Evolutionary conservation across 2,797 vertebrate species (phyloP), one percentile per base, ranked within the genome.

Genomic region (Acridotheres tristis): DNA sequence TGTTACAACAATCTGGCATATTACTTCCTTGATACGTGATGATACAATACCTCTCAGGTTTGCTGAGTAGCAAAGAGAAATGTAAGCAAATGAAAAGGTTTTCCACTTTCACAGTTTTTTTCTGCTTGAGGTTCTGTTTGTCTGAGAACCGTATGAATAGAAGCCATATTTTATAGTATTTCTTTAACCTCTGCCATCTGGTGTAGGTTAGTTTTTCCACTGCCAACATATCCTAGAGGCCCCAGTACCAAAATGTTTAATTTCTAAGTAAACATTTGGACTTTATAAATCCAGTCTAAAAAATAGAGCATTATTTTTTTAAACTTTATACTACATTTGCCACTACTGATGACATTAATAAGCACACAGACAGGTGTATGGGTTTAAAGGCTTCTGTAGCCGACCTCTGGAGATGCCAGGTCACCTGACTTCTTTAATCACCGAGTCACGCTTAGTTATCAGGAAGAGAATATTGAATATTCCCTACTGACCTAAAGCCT

Each of bases 11-110:
- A 97, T 94, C 96, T 97, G 96, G 97, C 97, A 96, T 97, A 97
- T 97, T 97, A 97, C 96, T 97, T 97, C 97, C 96, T 96, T 97
- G 96, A 97, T 97, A 97, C 95, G 94, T 97, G 97, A 97, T 97
- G 96, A 97, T 97, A 96, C 95, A 97, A 97, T 97, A 97, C 97
- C 97, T 97, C 97, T 97, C 97, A 97, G 97, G 97, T 97, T 97
- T 97, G 96, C 96, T 86, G 94, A 96, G 96, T 97, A 96, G 97
- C 97, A 97, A 97, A 97, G 96, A 97, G 96, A 97, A 97, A 97
- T 97, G 97, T 97, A 97, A 97, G 97, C 97, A 97, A 97, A 97
- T 96, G 91, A 97, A 97, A 97, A 97, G 96, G 97, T 94, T 97
- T 97, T 96, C 96, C 94, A 96, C 96, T 96, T 97, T 97, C 96